These are phyloP conservation scores for Strigops habroptila DNA, from an alignment of 2,113 vertebrate species.

Conservation along the genomic window DNA sequence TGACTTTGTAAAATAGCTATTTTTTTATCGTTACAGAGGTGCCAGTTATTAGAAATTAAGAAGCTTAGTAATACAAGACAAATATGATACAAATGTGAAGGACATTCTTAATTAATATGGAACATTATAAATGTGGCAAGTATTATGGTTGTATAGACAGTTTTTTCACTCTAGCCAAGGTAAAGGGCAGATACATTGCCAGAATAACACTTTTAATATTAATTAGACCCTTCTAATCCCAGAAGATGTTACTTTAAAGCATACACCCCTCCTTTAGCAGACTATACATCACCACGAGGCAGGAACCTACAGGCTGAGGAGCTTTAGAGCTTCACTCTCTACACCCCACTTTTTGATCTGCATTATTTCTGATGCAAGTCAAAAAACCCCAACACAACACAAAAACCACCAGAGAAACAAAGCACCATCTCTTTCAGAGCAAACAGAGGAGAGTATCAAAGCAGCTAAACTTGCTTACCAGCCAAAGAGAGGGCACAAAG, in stretches of 20 bases:
- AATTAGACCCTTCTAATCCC: not conserved
- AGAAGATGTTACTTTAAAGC: not conserved
- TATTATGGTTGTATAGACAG: not conserved
- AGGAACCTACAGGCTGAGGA: not conserved
- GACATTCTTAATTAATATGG: not conserved
- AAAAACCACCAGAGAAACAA: not conserved
- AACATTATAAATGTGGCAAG: not conserved
- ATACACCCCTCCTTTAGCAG: not conserved
- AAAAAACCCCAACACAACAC: not conserved
- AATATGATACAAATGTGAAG: not conserved
- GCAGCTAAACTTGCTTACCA: not conserved
- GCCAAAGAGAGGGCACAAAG: not conserved
- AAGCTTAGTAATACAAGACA: not conserved
- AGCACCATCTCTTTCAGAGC: not conserved
- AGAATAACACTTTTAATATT: not conserved
- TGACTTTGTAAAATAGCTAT: not conserved
- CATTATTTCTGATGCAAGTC: not conserved
- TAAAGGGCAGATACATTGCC: not conserved
- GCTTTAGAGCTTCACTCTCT: not conserved
- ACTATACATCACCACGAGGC: not conserved
- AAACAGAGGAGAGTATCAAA: fast-evolving
- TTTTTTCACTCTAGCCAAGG: not conserved
- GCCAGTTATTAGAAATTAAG: not conserved
- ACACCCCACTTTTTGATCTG: not conserved
- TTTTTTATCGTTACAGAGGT: not conserved